Conservation (phyloP, 2,113 vertebrate genomes). For the Struthio camelus region DNA sequence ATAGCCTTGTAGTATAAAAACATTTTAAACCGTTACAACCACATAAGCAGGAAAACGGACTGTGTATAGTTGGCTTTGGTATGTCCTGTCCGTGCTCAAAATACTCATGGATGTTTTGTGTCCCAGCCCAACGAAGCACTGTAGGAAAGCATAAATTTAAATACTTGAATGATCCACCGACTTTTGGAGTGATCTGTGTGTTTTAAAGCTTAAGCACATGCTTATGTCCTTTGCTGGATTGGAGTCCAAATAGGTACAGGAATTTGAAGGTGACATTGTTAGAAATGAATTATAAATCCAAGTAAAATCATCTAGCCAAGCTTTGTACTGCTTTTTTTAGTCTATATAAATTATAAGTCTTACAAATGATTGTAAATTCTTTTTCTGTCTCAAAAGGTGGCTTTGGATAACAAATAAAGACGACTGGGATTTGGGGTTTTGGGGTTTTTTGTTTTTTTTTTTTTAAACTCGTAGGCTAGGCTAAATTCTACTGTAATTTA, state of each 20-base stretch:
- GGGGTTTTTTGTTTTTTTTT: no score
- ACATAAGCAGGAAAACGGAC: fast-evolving
- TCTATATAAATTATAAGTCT: no score
- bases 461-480: no score
- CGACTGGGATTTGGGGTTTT: no score
- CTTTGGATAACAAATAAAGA: no score
- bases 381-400: no score
- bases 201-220: not conserved
- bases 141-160: not conserved
- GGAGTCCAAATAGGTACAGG: not conserved
- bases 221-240: not conserved
- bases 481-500: not conserved
- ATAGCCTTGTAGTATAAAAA: not conserved
- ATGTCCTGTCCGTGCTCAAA: not conserved
- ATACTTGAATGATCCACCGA: not conserved
- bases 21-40: not conserved
- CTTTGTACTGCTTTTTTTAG: no score
- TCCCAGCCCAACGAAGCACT: not conserved
- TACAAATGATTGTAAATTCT: no score
- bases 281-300: not conserved
- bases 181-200: not conserved
- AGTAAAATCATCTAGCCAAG: not conserved
- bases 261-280: not conserved
- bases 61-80: not conserved
- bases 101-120: not conserved